Conservation (phyloP, 2,888 invertebrate genomes). For the Hypomecis punctinalis region DNA sequence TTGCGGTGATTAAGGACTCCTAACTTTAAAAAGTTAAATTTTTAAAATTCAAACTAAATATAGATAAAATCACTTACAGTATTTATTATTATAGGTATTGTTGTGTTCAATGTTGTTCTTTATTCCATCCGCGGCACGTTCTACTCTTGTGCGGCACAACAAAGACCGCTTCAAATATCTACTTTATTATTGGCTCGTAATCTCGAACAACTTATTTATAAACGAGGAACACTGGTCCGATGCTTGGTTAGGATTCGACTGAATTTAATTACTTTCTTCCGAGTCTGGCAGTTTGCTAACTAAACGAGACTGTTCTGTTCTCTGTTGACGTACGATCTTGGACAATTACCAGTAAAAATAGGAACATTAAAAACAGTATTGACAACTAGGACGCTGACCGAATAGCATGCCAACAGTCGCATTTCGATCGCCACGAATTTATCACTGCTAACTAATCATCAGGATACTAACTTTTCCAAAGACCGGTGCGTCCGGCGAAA, state of each 20-base stretch:
- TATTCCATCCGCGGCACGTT: constrained; percentile 27
- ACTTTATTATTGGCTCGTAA: constrained; percentile 63
- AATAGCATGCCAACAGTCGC: constrained; percentile 73
- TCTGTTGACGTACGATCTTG: constrained; percentile 74
- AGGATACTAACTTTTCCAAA: not conserved
- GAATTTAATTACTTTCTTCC: constrained; percentile 76
- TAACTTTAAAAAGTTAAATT: too few species aligned
- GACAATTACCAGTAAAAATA: constrained; percentile 82
- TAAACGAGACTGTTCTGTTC: constrained; percentile 56
- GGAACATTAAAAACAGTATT: constrained; percentile 70
- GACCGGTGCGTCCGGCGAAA: too few species aligned
- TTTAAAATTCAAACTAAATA: too few species aligned
- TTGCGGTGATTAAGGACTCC: too few species aligned
- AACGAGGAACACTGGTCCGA: constrained; percentile 67
- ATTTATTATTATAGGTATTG: not conserved
- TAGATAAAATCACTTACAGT: constrained; percentile 21
- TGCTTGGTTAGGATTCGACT: constrained; percentile 70
- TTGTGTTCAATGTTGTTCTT: not conserved
- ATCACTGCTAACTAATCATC: not conserved
- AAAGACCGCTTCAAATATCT: constrained; percentile 50
- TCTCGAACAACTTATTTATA: constrained; percentile 69
- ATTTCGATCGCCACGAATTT: constrained; percentile 30
- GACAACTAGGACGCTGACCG: constrained; percentile 79
- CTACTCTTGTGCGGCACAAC: constrained; percentile 52
- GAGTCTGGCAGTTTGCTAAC: constrained; percentile 61